Evolutionary conservation across 2,797 vertebrate species (phyloP).

Genomic region (Calcarius lapponicus): DNA sequence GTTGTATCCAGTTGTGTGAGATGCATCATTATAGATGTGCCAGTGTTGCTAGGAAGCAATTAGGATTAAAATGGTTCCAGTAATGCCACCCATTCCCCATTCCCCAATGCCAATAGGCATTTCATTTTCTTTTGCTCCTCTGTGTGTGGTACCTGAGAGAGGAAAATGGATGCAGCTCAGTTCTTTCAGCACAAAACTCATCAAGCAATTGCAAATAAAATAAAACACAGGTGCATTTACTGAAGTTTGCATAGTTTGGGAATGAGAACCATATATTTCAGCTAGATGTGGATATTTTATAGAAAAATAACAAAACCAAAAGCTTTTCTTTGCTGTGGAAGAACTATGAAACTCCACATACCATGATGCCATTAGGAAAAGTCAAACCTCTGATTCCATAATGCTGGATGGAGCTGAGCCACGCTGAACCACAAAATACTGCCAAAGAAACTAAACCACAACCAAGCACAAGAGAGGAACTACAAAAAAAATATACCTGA

Average conservation of each 20-base stretch:
- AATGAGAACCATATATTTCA: neutral
- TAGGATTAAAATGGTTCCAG: constrained; percentile 26
- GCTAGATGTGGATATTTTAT: neutral
- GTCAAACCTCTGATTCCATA: neutral
- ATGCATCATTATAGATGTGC: neutral
- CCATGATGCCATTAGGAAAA: neutral
- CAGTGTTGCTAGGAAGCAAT: constrained; percentile 50
- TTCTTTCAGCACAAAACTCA: neutral
- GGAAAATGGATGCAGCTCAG: neutral
- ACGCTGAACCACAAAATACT: neutral
- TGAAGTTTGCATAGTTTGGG: neutral
- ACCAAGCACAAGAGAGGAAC: neutral
- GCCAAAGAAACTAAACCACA: neutral
- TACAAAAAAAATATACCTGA: neutral
- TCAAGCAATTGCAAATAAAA: neutral
- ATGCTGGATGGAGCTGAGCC: neutral
- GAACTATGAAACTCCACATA: neutral
- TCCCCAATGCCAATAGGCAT: neutral
- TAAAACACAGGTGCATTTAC: neutral
- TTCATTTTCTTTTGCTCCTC: neutral
- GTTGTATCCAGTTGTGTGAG: neutral
- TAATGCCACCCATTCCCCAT: neutral
- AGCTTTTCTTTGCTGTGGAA: neutral
- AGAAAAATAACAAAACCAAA: neutral
- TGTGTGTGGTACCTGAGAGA: neutral